Percentiles rank a stretch among this genome's conserved stretches.
These are phyloP conservation scores for Phymorhynchus buccinoides DNA, from an alignment of 1,140 invertebrate species.

Conservation along the genomic window DNA sequence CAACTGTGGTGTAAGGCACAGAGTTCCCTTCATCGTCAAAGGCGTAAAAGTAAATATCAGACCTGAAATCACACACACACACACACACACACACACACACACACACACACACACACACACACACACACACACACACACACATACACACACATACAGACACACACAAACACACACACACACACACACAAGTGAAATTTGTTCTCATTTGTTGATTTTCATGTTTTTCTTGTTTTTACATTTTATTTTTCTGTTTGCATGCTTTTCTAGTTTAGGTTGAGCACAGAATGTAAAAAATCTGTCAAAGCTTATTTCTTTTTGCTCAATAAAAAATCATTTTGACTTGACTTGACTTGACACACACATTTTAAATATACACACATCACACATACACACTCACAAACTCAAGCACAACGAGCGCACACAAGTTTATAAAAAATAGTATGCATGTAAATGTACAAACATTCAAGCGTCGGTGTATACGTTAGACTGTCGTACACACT, in stretches of 20 bases:
- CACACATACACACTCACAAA: too few relatives aligned
- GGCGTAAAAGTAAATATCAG: conserved; percentile 42
- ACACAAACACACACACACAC: neutral
- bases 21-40: conserved; percentile 34
- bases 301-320: too few relatives aligned
- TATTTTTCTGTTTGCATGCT: too few relatives aligned
- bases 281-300: too few relatives aligned
- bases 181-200: neutral
- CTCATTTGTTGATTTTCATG: too few relatives aligned
- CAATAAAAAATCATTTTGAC: too few relatives aligned
- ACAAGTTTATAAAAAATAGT: too few relatives aligned
- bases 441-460: neutral
- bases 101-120: neutral
- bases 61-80: conserved; percentile 29
- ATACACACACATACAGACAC: neutral
- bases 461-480: neutral
- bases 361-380: too few relatives aligned
- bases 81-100: neutral
- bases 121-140: neutral
- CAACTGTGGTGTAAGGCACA: neutral
- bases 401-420: too few relatives aligned
- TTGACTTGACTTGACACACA: too few relatives aligned
- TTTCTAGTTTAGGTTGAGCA: too few relatives aligned
- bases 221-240: too few relatives aligned
- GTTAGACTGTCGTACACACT: neutral